These are phyloP conservation scores for Anthrax anthrax DNA, from an alignment of 2,888 invertebrate species.

Conservation along the genomic window DNA sequence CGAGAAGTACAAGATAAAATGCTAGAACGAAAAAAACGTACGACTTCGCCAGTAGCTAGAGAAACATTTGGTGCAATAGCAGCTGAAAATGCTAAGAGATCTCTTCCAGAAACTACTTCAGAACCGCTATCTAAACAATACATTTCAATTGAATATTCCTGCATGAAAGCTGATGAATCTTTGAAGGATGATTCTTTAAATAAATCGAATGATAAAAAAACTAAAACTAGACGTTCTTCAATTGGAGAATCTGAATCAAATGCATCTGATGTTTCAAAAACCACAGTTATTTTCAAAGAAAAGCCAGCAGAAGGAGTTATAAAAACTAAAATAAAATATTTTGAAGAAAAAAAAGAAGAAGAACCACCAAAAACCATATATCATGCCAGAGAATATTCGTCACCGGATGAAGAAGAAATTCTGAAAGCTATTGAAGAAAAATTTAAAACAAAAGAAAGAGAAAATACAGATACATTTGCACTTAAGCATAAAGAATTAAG, in stretches of 20 bases:
- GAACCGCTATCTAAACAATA: conserved; percentile 18
- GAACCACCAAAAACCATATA: conserved; percentile 38
- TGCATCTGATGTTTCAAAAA: conserved; percentile 56
- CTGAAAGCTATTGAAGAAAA: conserved; percentile 37
- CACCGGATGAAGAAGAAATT: conserved; percentile 36
- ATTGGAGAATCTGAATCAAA: conserved; percentile 56
- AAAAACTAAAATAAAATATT: conserved; percentile 62
- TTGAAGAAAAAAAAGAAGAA: conserved; percentile 51
- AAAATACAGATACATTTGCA: conserved; percentile 32
- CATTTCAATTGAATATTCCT: conserved; percentile 11
- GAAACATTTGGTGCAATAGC: conserved; percentile 49
- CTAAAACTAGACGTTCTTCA: conserved; percentile 30
- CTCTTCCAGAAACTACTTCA: conserved; percentile 22
- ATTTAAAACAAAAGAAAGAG: conserved; percentile 19
- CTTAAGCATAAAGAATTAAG: conserved; percentile 25
- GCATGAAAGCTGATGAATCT: conserved; percentile 9
- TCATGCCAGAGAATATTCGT: conserved; percentile 40
- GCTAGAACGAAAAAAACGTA: conserved; percentile 14
- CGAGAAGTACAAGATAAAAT: conserved; percentile 56
- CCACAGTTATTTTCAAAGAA: conserved; percentile 49
- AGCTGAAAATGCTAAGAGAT: conserved; percentile 37
- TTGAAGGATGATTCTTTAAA: not conserved
- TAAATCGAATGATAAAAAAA: conserved; percentile 1
- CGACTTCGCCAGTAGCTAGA: conserved; percentile 34
- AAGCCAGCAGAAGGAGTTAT: conserved; percentile 43